Evolutionary conservation across 2,888 invertebrate species (phyloP).

Genomic region (Notodonta dromedarius): DNA sequence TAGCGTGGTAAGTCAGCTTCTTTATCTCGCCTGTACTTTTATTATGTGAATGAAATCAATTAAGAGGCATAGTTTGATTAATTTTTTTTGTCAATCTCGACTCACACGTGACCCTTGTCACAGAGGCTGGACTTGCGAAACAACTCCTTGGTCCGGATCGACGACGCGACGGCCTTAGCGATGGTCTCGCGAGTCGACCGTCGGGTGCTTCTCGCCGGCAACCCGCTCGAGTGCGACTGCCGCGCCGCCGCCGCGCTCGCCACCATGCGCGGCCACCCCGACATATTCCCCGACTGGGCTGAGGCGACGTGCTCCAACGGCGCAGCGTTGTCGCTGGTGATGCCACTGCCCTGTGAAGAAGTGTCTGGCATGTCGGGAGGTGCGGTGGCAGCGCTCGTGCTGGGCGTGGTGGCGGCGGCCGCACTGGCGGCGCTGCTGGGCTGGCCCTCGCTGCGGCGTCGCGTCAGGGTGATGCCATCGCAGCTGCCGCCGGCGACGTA

Average conservation of each 20-base stretch:
- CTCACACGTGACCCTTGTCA: not conserved
- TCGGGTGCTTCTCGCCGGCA: not conserved
- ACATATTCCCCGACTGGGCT: not conserved
- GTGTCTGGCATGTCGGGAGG: not conserved
- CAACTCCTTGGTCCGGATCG: not conserved
- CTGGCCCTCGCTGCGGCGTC: too few relatives aligned
- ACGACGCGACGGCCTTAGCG: not conserved
- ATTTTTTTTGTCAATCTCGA: too few relatives aligned
- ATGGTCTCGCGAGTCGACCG: not conserved
- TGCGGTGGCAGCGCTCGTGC: not conserved
- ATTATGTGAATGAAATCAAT: too few relatives aligned
- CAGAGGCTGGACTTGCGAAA: not conserved
- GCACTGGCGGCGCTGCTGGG: too few relatives aligned
- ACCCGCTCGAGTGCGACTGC: conserved; percentile 43
- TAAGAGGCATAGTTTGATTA: too few relatives aligned
- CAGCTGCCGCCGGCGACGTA: not conserved
- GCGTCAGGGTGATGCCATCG: too few relatives aligned
- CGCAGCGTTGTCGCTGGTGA: not conserved
- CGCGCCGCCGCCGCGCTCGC: conserved; percentile 53
- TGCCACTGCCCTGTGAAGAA: not conserved
- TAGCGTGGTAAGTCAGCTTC: too few relatives aligned
- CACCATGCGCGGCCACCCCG: not conserved
- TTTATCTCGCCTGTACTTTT: too few relatives aligned
- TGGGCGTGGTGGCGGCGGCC: too few relatives aligned
- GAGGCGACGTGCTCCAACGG: not conserved